Conservation (phyloP, 2,113 vertebrate genomes). For the Apodemus sylvaticus region DNA sequence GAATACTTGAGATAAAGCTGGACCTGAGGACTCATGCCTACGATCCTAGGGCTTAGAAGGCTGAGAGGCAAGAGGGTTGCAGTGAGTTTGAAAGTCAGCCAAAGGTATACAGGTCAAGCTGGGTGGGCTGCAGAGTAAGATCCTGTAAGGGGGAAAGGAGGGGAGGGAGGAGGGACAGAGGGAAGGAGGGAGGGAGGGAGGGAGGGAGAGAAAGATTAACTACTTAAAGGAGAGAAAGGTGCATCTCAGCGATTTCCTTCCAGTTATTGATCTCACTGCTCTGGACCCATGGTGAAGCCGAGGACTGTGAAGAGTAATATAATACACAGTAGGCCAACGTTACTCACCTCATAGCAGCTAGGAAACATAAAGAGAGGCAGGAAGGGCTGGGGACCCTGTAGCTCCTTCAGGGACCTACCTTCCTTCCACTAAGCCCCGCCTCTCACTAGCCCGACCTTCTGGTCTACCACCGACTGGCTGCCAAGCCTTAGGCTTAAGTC, state of each 20-base stretch:
- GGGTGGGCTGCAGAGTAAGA: neutral
- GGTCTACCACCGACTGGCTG: too few species aligned
- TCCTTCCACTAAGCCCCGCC: neutral
- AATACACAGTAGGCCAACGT: accelerated
- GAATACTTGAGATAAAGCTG: neutral
- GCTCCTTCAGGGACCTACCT: neutral
- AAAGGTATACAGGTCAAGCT: neutral
- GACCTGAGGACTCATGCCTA: neutral
- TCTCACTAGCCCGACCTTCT: neutral
- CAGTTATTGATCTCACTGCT: neutral
- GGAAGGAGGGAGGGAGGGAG: too few species aligned
- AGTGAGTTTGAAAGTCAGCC: neutral
- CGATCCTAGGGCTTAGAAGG: neutral
- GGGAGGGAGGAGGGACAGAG: neutral
- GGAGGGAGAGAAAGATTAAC: neutral
- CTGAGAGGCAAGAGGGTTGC: neutral
- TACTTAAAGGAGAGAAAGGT: neutral
- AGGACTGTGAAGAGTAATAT: neutral
- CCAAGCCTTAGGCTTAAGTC: neutral
- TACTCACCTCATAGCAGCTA: neutral
- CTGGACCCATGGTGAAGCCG: neutral
- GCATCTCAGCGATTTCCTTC: neutral
- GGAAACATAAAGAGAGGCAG: neutral
- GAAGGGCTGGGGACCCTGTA: neutral
- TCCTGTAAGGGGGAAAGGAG: neutral